phyloP scores from a whole-genome alignment of 2,113 vertebrate species.

The Chloropsis hardwickii region DNA sequence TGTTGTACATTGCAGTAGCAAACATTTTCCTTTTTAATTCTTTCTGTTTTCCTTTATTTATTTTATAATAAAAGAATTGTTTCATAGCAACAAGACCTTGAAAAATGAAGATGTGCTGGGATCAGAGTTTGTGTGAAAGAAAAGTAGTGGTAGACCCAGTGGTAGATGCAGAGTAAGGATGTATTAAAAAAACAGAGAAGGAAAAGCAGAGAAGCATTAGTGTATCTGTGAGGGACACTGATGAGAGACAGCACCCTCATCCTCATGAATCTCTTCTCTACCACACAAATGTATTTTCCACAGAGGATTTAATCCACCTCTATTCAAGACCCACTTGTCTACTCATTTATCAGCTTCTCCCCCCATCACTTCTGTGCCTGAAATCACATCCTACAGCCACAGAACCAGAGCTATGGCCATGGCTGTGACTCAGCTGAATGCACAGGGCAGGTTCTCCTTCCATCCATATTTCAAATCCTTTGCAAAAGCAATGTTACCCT shows the following conservation, averaged over 20 bases:
- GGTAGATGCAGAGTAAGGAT: neutral
- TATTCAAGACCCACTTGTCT: neutral
- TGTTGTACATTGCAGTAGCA: neutral
- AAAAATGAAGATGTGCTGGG: neutral
- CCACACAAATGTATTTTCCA: neutral
- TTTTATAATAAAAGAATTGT: neutral
- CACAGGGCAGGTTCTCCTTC: neutral
- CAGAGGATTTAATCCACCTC: neutral
- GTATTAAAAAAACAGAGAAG: neutral
- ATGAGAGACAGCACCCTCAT: neutral
- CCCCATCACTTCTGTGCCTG: neutral
- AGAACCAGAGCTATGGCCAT: neutral
- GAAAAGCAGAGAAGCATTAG: neutral
- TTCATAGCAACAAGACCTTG: neutral
- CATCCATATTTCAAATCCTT: neutral
- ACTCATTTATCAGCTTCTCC: neutral
- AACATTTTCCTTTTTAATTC: neutral
- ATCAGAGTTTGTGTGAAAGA: neutral
- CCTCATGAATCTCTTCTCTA: neutral
- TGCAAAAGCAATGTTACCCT: neutral
- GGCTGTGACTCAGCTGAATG: neutral
- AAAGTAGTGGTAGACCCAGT: neutral
- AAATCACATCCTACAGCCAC: neutral
- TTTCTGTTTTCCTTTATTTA: neutral
- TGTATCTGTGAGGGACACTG: neutral